A percentile compares a stretch with the other conserved stretches of the same genome.
Conservation (phyloP, 2,797 vertebrate species). For the Sphenopsis melanotis region DNA sequence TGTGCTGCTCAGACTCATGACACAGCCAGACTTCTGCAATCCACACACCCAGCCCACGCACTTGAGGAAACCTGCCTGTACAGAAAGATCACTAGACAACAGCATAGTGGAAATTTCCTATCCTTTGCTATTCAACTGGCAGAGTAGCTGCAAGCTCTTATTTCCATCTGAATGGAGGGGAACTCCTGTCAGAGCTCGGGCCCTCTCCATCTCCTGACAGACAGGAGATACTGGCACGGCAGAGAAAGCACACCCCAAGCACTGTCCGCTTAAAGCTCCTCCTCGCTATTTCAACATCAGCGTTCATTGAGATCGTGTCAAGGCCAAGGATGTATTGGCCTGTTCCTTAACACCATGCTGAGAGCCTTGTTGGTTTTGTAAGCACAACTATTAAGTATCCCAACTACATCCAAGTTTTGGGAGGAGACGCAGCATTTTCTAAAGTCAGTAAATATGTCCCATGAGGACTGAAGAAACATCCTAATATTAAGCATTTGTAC, state of each 20-base stretch:
- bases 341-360: conserved; percentile 15
- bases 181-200: conserved; percentile 42
- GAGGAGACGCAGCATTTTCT: conserved; percentile 13
- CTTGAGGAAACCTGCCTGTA: conserved; percentile 44
- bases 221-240: not conserved
- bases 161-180: conserved; percentile 72
- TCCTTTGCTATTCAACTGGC: conserved; percentile 60
- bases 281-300: conserved; percentile 11
- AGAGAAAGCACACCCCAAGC: not conserved
- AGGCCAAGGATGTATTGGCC: conserved; percentile 30
- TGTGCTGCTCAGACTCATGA: not conserved
- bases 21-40: not conserved
- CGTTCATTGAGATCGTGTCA: conserved; percentile 20
- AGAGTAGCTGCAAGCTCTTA: conserved; percentile 52
- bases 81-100: conserved; percentile 60
- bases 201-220: not conserved
- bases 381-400: not conserved
- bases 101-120: conserved; percentile 82
- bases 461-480: conserved; percentile 20
- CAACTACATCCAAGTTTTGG: conserved; percentile 5
- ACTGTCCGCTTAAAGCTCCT: not conserved
- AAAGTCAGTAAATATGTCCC: conserved; percentile 22
- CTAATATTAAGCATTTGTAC: conserved; percentile 7
- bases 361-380: conserved; percentile 46
- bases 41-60: conserved; percentile 30